Base-by-base conservation (phyloP, 2,888 invertebrate species). In the Brachylomia viminalis region DNA sequence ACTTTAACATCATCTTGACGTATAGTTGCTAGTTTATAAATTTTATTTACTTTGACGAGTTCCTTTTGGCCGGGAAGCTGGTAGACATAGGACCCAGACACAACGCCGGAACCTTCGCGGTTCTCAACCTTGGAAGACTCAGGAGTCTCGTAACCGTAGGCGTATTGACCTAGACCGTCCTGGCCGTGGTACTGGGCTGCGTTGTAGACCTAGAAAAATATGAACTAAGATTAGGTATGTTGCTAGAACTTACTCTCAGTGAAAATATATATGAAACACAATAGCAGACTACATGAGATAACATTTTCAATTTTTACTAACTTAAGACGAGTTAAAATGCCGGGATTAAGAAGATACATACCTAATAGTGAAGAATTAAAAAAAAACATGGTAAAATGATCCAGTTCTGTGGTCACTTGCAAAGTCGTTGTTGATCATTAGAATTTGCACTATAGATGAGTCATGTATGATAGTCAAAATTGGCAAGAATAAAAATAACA, bases 111-210 rank as follows among this genome's bases (percentile, higher is more conserved):
- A 1, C 97, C 95, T 79, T 97, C 97, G 72, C 98, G 97, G 91
- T 97, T 97, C 93, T 98, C 98, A 61, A 98, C 97, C 91, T 98
- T 97, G 7, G 98, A 97, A 73, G 98, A 98, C 90, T 98, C 97
- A 65, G 98, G 98, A 7, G 98, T 97, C 77, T 97, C 96, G 92
- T 98, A 98, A 0, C 98, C 98, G 87, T 98, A 98, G 0, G 97
- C 97, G 89, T 98, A 98, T 27, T 97, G 97, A 2, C 98, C 98
- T 66, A 97, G 92, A n/a, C 97, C 97, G 82, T 97, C 97, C 75
- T 98, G 98, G 0, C 98, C 98, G 89, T 98, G 98, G 92, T 97
- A 98, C 89, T 98, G 98, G 77, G 97, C 96, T 0, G 98, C 98
- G 80, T 97, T 95, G 92, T 98, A 98, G 15, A 98, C 97, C 96